These are phyloP conservation scores for Himantopus leucocephalus DNA, from an alignment of 2,113 vertebrate species.

Conservation along the genomic window DNA sequence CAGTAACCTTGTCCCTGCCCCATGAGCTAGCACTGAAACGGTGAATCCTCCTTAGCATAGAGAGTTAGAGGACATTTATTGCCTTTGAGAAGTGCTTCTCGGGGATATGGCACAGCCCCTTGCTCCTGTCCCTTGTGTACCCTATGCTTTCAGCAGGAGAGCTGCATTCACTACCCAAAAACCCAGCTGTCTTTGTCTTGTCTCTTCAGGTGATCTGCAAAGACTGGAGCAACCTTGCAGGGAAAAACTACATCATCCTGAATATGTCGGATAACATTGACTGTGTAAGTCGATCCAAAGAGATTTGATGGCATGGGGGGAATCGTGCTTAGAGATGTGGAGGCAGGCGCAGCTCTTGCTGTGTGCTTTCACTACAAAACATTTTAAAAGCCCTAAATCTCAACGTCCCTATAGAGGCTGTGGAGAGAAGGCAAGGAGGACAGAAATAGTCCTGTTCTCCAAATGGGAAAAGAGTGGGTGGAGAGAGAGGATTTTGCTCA, in stretches of 20 bases:
- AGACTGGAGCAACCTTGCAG: slow-evolving; percentile 89
- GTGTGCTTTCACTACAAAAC: neutral
- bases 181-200: slow-evolving; percentile 25
- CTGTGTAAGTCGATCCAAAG: slow-evolving; percentile 84
- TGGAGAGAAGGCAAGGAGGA: neutral
- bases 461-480: slow-evolving; percentile 7
- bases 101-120: neutral
- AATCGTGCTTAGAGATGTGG: neutral
- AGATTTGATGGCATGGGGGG: neutral
- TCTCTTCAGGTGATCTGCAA: slow-evolving; percentile 87
- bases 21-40: neutral
- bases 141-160: neutral
- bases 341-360: neutral
- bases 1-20: neutral
- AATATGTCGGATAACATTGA: slow-evolving; percentile 92
- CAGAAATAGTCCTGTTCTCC: slow-evolving; percentile 7
- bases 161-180: neutral
- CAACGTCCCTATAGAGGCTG: neutral
- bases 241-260: slow-evolving; percentile 89
- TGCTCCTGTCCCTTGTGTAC: neutral
- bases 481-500: neutral
- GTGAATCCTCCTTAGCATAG: neutral
- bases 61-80: neutral
- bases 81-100: neutral
- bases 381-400: neutral